Evolutionary conservation across 2,888 invertebrate species (phyloP).

Genomic region (Xanthorhoe spadicearia): DNA sequence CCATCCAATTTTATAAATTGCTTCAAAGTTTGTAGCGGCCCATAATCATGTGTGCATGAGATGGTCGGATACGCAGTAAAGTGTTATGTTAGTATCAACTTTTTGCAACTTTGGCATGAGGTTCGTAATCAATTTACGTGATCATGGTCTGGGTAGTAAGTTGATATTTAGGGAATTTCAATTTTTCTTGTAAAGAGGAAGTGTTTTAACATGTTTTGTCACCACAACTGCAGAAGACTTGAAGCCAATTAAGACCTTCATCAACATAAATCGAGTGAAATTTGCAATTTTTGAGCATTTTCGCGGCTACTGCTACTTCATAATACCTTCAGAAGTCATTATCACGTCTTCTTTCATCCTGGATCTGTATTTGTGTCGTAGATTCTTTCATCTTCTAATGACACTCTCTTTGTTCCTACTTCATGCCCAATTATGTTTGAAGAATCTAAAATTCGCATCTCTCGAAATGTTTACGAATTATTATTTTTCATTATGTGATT

Average conservation of each 20-base stretch:
- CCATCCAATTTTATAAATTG: constrained; percentile 48
- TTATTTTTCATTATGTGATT: not conserved
- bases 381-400: constrained; percentile 49
- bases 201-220: no score
- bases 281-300: constrained; percentile 5
- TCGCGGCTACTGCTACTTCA: constrained; percentile 6
- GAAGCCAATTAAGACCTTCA: not conserved
- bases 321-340: constrained; percentile 23
- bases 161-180: not conserved
- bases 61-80: constrained; percentile 29
- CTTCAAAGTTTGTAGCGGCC: constrained; percentile 42
- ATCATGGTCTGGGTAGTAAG: constrained; percentile 1
- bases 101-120: constrained; percentile 26
- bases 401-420: constrained; percentile 45
- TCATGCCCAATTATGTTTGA: constrained; percentile 46
- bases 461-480: constrained; percentile 10
- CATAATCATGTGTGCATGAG: constrained; percentile 43
- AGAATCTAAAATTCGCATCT: constrained; percentile 17
- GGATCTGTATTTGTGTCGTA: constrained; percentile 44
- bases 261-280: not conserved
- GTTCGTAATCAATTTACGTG: constrained; percentile 18
- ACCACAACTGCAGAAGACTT: no score
- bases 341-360: constrained; percentile 35
- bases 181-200: not conserved
- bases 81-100: constrained; percentile 38